phyloP scores from a whole-genome alignment of 2,113 vertebrate species.

The Danionella cerebrum region DNA sequence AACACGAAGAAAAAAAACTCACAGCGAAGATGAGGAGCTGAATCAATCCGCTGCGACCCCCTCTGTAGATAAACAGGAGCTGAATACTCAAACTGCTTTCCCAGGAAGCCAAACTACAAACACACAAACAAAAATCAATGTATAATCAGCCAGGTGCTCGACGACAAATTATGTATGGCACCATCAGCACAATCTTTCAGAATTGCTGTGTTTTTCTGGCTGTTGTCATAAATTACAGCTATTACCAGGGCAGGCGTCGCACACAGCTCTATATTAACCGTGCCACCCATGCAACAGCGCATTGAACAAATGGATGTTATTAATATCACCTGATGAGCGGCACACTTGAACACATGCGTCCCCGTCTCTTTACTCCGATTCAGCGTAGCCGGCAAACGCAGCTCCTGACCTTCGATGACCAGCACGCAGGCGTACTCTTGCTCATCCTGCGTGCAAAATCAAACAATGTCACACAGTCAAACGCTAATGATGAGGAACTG shows the following conservation, averaged over 20 bases:
- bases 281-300: background rate
- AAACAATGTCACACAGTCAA: background rate
- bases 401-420: conserved; percentile 50
- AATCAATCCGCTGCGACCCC: conserved; percentile 59
- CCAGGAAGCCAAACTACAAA: conserved; percentile 56
- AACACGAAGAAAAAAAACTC: conserved; percentile 45
- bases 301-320: background rate
- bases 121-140: conserved; percentile 20
- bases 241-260: background rate
- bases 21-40: conserved; percentile 59
- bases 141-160: conserved; percentile 1
- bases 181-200: background rate
- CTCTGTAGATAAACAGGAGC: conserved; percentile 57
- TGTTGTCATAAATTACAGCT: conserved; percentile 8
- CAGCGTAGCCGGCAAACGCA: conserved; percentile 52
- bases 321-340: conserved; percentile 46
- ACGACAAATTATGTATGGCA: background rate
- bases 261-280: conserved; percentile 8
- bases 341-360: conserved; percentile 61
- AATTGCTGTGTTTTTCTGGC: background rate
- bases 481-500: background rate
- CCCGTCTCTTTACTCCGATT: conserved; percentile 38
- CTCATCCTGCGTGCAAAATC: conserved; percentile 46
- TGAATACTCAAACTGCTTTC: conserved; percentile 55
- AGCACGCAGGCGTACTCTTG: conserved; percentile 62